These are phyloP conservation scores for Malurus cyaneus DNA, from an alignment of 2,113 vertebrate species.

Conservation along the genomic window DNA sequence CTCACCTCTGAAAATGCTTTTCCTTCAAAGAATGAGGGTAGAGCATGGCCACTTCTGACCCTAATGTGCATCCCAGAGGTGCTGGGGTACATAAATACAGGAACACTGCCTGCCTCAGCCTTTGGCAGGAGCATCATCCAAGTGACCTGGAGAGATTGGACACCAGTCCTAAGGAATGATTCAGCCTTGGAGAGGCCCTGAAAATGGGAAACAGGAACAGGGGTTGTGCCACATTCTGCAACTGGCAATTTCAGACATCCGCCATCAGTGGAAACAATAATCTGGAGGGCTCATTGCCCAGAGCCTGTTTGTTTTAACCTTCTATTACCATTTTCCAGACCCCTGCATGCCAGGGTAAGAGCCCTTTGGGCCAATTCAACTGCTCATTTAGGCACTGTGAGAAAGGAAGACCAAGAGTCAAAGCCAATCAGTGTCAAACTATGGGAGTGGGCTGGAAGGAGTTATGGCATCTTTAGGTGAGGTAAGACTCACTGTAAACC, in stretches of 20 bases:
- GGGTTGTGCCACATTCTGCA: not conserved
- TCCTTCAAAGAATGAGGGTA: not conserved
- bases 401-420: not conserved
- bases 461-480: not conserved
- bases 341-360: not conserved
- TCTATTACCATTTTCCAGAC: not conserved
- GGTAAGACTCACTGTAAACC: not conserved
- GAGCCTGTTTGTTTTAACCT: not conserved
- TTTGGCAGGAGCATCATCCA: accelerated
- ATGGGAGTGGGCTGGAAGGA: not conserved
- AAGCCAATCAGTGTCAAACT: not conserved
- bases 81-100: accelerated
- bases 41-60: not conserved
- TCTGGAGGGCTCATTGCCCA: not conserved
- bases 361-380: not conserved
- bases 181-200: not conserved
- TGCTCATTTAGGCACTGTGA: not conserved
- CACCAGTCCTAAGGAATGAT: not conserved
- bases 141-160: not conserved
- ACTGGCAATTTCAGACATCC: not conserved
- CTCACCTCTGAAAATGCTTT: not conserved
- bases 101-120: not conserved
- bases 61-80: not conserved
- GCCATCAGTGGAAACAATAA: not conserved
- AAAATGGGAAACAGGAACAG: not conserved